phyloP scores from a whole-genome alignment of 2,797 vertebrate species.

The Hemibagrus guttatus region DNA sequence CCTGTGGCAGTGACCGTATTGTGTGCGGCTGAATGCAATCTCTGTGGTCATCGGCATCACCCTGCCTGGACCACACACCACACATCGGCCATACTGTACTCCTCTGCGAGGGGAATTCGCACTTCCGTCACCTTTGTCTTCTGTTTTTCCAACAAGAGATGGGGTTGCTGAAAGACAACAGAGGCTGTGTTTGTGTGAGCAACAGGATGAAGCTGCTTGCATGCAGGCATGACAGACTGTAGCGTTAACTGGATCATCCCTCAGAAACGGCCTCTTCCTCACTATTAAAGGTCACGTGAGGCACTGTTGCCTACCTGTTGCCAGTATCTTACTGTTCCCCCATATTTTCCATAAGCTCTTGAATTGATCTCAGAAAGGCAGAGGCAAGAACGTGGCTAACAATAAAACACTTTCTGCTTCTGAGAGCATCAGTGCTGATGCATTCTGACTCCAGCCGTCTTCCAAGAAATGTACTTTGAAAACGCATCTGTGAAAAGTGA shows the following conservation, averaged over 20 bases:
- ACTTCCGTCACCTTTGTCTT: constrained; percentile 79
- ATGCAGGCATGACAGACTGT: constrained; percentile 56
- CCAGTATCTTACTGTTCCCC: neutral
- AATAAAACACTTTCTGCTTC: constrained; percentile 23
- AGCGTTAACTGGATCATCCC: constrained; percentile 38
- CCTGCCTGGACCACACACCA: constrained; percentile 48
- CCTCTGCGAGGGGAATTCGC: constrained; percentile 73
- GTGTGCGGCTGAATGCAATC: constrained; percentile 74
- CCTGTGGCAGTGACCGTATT: constrained; percentile 64
- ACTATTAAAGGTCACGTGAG: neutral
- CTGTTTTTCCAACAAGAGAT: constrained; percentile 69
- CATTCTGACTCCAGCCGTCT: neutral
- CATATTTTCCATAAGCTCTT: neutral
- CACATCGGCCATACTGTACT: constrained; percentile 76
- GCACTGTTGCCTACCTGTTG: constrained; percentile 6
- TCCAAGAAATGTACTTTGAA: neutral
- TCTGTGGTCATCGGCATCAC: constrained; percentile 71
- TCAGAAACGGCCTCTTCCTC: constrained; percentile 55
- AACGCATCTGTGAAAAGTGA: constrained; percentile 1
- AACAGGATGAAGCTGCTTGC: constrained; percentile 66
- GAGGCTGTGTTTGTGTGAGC: constrained; percentile 73
- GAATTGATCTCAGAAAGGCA: neutral
- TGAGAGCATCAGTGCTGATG: neutral
- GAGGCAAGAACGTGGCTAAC: neutral
- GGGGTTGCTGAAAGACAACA: constrained; percentile 72